Conservation (phyloP, 1,140 invertebrate genomes). For the Cecropterus lyciades region DNA sequence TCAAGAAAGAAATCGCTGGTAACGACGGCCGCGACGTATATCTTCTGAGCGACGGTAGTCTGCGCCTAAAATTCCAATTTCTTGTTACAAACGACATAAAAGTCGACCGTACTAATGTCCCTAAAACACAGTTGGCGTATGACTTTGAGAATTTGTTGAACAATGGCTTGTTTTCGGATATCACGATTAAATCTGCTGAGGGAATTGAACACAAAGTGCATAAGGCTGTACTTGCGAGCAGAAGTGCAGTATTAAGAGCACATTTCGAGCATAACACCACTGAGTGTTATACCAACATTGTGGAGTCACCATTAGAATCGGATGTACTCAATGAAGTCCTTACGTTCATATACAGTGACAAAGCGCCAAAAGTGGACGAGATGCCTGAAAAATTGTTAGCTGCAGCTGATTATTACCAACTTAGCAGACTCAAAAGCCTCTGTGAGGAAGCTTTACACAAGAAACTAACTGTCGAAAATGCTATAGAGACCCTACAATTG, state of each 20-base stretch:
- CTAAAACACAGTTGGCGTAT: constrained; percentile 63
- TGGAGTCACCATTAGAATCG: constrained; percentile 84
- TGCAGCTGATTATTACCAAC: constrained; percentile 78
- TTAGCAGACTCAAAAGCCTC: constrained; percentile 70
- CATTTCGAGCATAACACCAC: constrained; percentile 90
- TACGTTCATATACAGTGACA: constrained; percentile 89
- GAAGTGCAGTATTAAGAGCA: constrained; percentile 88
- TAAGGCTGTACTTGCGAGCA: constrained; percentile 70
- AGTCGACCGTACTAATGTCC: constrained; percentile 58
- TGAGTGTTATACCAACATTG: constrained; percentile 86
- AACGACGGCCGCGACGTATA: constrained; percentile 61
- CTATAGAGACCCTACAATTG: constrained; percentile 71
- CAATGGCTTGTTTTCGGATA: constrained; percentile 71
- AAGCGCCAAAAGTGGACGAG: constrained; percentile 84
- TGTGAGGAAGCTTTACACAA: constrained; percentile 77
- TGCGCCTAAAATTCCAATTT: constrained; percentile 74
- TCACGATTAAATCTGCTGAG: constrained; percentile 72
- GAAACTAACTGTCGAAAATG: constrained; percentile 76
- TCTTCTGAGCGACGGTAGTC: constrained; percentile 66
- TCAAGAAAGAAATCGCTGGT: constrained; percentile 66
- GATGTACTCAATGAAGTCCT: constrained; percentile 88
- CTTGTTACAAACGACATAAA: constrained; percentile 72
- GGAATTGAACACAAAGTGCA: constrained; percentile 70
- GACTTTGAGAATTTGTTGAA: constrained; percentile 73
- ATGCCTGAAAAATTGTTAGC: constrained; percentile 74